These are phyloP conservation scores for Betta splendens DNA, from an alignment of 2,797 vertebrate species.

Conservation along the genomic window DNA sequence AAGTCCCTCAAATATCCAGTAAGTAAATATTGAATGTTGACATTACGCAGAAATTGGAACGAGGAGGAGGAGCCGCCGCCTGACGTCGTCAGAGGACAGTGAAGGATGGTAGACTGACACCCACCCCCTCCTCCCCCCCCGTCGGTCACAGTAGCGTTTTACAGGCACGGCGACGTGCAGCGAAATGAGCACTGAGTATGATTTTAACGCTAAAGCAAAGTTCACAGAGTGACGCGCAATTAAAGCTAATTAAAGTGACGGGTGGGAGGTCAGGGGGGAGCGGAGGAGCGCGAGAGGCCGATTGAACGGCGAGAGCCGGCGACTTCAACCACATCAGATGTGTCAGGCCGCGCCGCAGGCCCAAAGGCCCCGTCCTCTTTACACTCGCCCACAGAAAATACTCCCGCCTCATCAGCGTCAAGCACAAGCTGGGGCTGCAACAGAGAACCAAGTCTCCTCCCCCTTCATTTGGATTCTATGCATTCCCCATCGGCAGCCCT, in stretches of 20 bases:
- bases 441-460: constrained; percentile 37
- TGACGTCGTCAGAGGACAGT: constrained; percentile 41
- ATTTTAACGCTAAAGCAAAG: constrained; percentile 35
- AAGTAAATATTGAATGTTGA: constrained; percentile 73
- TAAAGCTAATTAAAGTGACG: constrained; percentile 12
- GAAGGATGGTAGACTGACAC: constrained; percentile 54
- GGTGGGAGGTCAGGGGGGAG: constrained; percentile 6
- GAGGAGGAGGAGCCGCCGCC: constrained; percentile 62
- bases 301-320: constrained; percentile 19
- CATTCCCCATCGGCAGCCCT: constrained; percentile 38
- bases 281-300: constrained; percentile 4
- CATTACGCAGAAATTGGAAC: constrained; percentile 62
- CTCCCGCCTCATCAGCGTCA: constrained; percentile 44
- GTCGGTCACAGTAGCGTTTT: constrained; percentile 60
- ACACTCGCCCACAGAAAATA: constrained; percentile 33
- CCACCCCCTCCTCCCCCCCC: constrained; percentile 49
- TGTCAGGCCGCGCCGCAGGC: constrained; percentile 29
- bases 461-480: constrained; percentile 37
- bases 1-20: constrained; percentile 57
- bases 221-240: constrained; percentile 26
- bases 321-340: constrained; percentile 11
- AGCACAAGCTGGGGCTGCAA: constrained; percentile 45
- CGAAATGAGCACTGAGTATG: constrained; percentile 33
- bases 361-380: constrained; percentile 57
- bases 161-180: constrained; percentile 48